These are phyloP conservation scores for Campopleginae sp. DNA, from an alignment of 2,888 invertebrate genomes.

Conservation along the genomic window DNA sequence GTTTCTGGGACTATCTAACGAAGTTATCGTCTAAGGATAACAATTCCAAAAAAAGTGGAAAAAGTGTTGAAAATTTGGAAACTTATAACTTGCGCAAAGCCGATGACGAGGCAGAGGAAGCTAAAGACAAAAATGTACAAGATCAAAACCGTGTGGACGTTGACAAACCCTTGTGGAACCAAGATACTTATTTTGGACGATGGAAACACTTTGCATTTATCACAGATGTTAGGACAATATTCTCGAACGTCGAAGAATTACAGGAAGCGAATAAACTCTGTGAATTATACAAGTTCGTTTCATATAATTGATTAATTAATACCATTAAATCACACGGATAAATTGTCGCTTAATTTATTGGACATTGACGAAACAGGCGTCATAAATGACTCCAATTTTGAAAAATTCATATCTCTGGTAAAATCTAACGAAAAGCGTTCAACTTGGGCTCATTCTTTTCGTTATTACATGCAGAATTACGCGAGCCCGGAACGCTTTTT, in stretches of 20 bases:
- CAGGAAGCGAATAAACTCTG: constrained; percentile 71
- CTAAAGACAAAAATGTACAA: constrained; percentile 2
- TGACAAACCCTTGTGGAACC: constrained; percentile 72
- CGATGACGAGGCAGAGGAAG: not conserved
- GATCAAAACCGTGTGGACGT: constrained; percentile 65
- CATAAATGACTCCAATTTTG: too few species aligned
- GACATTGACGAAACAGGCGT: too few species aligned
- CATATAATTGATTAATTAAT: not conserved
- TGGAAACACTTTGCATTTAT: constrained; percentile 72
- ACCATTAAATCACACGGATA: not conserved
- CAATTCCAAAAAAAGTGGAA: not conserved
- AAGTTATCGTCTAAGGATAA: constrained; percentile 42
- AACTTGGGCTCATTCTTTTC: too few species aligned
- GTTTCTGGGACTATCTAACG: constrained; percentile 23
- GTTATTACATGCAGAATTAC: too few species aligned
- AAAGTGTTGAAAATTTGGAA: not conserved
- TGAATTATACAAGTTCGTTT: constrained; percentile 71
- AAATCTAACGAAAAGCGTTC: too few species aligned
- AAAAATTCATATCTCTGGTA: too few species aligned
- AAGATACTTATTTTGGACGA: constrained; percentile 71
- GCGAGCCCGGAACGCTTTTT: too few species aligned
- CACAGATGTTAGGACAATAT: constrained; percentile 70
- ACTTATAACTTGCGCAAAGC: not conserved
- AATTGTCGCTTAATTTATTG: not conserved
- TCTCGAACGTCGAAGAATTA: constrained; percentile 60